These are phyloP conservation scores for Ahaetulla prasina DNA, from an alignment of 2,113 vertebrate genomes.

Conservation along the genomic window DNA sequence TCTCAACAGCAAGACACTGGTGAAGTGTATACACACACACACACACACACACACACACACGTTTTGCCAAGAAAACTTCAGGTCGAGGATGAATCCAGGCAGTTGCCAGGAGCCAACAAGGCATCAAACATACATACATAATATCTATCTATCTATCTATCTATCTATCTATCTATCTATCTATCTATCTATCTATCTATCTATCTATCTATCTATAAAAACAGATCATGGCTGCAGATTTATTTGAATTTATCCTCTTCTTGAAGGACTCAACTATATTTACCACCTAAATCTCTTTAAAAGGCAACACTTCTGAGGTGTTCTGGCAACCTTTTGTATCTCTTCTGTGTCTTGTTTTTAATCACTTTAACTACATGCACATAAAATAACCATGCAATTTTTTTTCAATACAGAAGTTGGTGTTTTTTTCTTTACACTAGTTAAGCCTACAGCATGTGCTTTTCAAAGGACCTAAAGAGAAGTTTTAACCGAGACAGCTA, in stretches of 20 bases:
- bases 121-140: not conserved
- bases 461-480: not conserved
- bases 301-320: not conserved
- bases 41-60: too few relatives aligned
- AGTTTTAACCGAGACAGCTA: not conserved
- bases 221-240: not conserved
- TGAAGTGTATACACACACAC: too few relatives aligned
- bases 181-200: too few relatives aligned
- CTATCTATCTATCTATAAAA: too few relatives aligned
- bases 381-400: not conserved
- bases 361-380: not conserved
- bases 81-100: not conserved
- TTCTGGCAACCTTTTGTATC: not conserved
- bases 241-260: not conserved
- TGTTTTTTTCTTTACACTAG: not conserved
- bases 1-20: not conserved
- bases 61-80: not conserved
- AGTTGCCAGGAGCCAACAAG: not conserved
- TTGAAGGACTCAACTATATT: not conserved
- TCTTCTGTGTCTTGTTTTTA: not conserved
- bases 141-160: too few relatives aligned
- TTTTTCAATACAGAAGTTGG: not conserved
- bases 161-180: too few relatives aligned
- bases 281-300: not conserved
- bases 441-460: not conserved